Base-by-base conservation (phyloP, 2,888 invertebrate genomes). In the Drosophila ustulata region DNA sequence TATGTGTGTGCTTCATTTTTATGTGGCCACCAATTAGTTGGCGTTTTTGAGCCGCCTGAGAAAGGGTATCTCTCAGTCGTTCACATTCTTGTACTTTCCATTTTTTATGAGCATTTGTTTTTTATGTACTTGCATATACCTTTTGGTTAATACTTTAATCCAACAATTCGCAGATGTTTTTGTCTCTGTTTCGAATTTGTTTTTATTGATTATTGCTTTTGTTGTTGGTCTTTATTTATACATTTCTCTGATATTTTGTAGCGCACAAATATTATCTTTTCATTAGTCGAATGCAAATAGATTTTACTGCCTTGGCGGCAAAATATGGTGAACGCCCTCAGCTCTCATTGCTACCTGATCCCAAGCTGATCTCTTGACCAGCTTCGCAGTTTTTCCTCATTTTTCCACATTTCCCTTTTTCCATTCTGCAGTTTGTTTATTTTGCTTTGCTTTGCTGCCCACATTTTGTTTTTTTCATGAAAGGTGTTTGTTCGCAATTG, bases 211-310 rank as follows among this genome's bases (percentile, higher is more conserved):
- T 55, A 43, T 57, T 62, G 47, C 55, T 72, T 46, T 62, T 59
- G 37, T 53, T 59, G 32, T 53, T 71, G 32, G 47, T 52, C 30
- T 51, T 56, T 64, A 53, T 65, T 56, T 13, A 39, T 13, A 39
- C 18, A 41, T 37, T 37, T 57, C 53, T 52, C 46, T 59, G 34
- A 52, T 64, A 63, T 65, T 73, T 61, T 71, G 62, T 56, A 37
- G 41, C 63, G 41, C 51, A 75, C 66, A 82, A 86, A 86, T 86
- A 87, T 86, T 86, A 51, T 79, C 65, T 75, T 86, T 86, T 85
- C 85, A 86, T 86, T 86, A 82, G 56, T 39, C 45, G 55, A 83
- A 85, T 82, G 82, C 82, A 86, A 85, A 86, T 85, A 80, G 74
- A 67, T 74, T 71, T 61, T 26, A 46, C 57, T 47, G 47, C 52